Evolutionary conservation across 2,113 vertebrate genomes (phyloP), one percentile per base, ranked within the genome.

Genomic region (Empidonax alnorum): DNA sequence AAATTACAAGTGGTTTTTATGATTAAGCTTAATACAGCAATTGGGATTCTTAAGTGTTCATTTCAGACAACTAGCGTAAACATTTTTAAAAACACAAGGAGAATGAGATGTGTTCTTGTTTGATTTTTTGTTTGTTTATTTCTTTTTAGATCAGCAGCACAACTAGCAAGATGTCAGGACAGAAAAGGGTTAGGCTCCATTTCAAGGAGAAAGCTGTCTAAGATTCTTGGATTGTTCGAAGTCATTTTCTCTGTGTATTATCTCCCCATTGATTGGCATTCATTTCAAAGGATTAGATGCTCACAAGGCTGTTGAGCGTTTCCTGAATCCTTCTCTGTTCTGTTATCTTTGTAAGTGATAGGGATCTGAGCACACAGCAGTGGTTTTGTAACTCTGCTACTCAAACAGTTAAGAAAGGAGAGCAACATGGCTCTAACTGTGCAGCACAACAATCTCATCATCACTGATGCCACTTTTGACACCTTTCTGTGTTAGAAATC

Each of bases 301-400:
- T 93, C 50, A 69, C 13, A 66, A 76, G 65, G 65, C 37, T 72
- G 33, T 18, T 33, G 31, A 87, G 24, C 6, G 18, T 56, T 76
- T 96, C 62, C 62, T 73, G 44, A 81, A 62, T 23, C 17, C 39
- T 47, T 10, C 42, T 77, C 61, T 67, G 72, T 12, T 90, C 42
- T 56, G 31, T 80, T 11, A 37, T 31, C 53, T 73, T 84, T 10
- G 0, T 73, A 94, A 81, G 52, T 24, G 61, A 74, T 55, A 50
- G 0, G 0, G 31, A 86, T 77, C 59, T 69, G 31, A 46, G 24
- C 66, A 84, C 0, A 0, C 1, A 79, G 24, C 10, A 44, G 41
- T 56, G 39, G 21, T 78, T 86, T 63, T 81, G 27, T 31, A 79
- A n/a, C 44, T 84, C 50, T 87, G 49, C 59, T 74, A 63, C 18